A percentile compares a stretch with the other conserved stretches of the same genome.
These are phyloP conservation scores for Cottus gobio DNA, from an alignment of 2,113 vertebrate species.

Conservation along the genomic window DNA sequence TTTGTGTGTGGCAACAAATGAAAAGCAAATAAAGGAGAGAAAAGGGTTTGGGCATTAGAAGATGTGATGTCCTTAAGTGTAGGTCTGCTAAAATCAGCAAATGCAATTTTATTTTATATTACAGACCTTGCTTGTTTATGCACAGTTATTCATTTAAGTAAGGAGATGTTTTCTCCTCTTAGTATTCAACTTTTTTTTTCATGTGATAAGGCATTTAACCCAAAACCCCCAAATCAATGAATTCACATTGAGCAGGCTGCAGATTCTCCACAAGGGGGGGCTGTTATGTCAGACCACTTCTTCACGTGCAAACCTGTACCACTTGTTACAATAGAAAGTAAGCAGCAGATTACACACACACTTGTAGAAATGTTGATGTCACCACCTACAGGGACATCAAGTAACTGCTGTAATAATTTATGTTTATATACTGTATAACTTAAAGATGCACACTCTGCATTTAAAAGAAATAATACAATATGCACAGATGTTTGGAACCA, in stretches of 20 bases:
- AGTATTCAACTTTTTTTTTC: background rate
- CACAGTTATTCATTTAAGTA: background rate
- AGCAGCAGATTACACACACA: background rate
- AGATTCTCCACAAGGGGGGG: background rate
- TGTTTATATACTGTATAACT: background rate
- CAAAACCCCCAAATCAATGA: background rate
- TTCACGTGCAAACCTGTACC: background rate
- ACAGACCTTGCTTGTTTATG: background rate
- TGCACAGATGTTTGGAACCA: background rate
- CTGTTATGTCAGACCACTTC: background rate
- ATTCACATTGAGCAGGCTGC: background rate
- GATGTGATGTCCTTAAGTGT: background rate
- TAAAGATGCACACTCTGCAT: background rate
- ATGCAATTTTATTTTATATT: background rate
- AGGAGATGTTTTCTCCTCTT: background rate
- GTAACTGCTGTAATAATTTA: background rate
- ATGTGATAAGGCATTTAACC: background rate
- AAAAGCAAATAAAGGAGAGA: slow-evolving; percentile 6
- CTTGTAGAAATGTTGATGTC: background rate
- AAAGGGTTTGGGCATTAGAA: background rate
- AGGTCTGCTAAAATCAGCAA: background rate
- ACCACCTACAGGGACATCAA: background rate
- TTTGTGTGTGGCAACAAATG: slow-evolving; percentile 8
- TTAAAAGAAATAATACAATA: background rate
- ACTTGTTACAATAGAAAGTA: background rate